These are phyloP conservation scores for Dynastes grantii DNA, from an alignment of 2,888 invertebrate genomes.

Conservation along the genomic window DNA sequence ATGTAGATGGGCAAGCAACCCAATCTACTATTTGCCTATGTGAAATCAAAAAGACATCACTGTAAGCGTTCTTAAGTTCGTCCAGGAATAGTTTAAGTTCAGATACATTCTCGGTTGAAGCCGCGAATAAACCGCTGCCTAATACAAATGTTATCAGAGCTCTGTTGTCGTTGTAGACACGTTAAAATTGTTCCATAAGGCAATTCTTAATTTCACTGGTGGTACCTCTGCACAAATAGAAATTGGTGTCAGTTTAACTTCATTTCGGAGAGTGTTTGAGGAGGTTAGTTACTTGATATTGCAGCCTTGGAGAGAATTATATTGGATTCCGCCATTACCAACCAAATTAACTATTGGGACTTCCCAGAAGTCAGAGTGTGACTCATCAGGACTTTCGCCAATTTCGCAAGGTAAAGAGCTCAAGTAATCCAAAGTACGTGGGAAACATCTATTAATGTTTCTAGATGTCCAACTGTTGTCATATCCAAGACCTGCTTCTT, in stretches of 20 bases:
- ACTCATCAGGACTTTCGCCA: conserved; percentile 74
- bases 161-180: conserved; percentile 67
- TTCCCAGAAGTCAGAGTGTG: conserved; percentile 78
- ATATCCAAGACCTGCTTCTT: conserved; percentile 72
- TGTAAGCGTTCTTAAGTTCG: conserved; percentile 56
- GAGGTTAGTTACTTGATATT: conserved; percentile 48
- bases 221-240: conserved; percentile 48
- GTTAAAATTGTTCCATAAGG: conserved; percentile 70
- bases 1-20: conserved; percentile 66
- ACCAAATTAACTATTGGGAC: conserved; percentile 77
- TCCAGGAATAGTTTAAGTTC: conserved; percentile 66
- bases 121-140: conserved; percentile 71
- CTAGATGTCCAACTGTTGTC: conserved; percentile 78
- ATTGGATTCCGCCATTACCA: conserved; percentile 70
- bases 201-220: conserved; percentile 66
- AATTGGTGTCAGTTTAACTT: no score
- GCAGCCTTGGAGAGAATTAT: conserved; percentile 65
- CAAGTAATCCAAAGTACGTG: conserved; percentile 79
- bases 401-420: conserved; percentile 74
- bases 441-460: conserved; percentile 74
- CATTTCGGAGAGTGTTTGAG: no score
- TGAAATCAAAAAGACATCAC: conserved; percentile 70
- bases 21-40: conserved; percentile 69
- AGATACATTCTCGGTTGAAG: conserved; percentile 59
- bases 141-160: conserved; percentile 72